Evolutionary conservation across 1,140 invertebrate genomes (phyloP), one percentile per base, ranked within the genome.

Genomic region (Drosophila mojavensis): DNA sequence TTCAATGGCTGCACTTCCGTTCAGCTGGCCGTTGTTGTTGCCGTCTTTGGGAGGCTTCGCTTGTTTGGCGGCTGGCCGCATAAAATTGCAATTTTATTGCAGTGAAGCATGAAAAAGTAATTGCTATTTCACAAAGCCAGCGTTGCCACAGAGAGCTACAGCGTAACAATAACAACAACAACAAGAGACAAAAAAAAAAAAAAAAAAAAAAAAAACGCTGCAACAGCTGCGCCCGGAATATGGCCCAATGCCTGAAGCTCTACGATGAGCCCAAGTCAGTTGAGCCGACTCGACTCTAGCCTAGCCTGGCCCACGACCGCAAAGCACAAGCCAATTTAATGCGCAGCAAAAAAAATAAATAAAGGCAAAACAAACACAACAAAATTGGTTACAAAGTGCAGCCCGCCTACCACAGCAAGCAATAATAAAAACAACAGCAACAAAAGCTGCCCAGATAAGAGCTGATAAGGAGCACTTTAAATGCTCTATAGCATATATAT

Each of bases 1-100:
- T 86, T 89, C 83, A 86, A 86, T 88, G 77, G 84, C 83, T 89
- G 79, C 82, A 86, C 79, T 86, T 86, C 63, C 69, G 55, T 65
- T 77, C 6, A 13, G 36, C 33, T 58, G n/a, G 28, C 63, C 59
- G 47, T 30, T 66, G 65, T 51, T 72, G 45, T 39, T 43, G 47
- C n/a, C 43, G 58, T 59, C 66, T n/a, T 51, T 61, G 28, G 50
- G 48, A 50, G 24, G 39, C 54, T 78, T 68, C 56, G 81, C 51
- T 73, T 86, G 84, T 78, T 86, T 86, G 79, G 81, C 67, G 84
- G 80, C 84, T 75, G 77, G 84, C 84, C 84, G 85, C 84, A 89
- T 90, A 85, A 89, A 89, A 89, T 89, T 89, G 84, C 84, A 89
- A 89, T 89, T 89, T 89, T 89, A 89, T 89, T 89, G 84, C 84